Evolutionary conservation across 2,113 vertebrate species (phyloP), one percentile per base, ranked within the genome.

Genomic region (Paraplagusia blochii): DNA sequence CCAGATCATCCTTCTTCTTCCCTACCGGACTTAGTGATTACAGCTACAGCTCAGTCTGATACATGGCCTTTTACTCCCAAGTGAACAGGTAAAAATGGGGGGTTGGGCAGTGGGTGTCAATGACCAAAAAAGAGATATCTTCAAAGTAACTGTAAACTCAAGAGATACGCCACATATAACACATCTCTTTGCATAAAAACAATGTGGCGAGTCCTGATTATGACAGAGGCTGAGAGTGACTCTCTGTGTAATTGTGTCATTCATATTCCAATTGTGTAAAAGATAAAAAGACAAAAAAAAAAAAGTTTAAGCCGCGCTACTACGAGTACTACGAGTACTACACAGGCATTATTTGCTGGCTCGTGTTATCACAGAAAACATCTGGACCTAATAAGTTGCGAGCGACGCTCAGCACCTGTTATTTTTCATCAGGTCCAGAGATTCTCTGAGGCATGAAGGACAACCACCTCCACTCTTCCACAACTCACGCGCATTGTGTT

Each of bases 371-470:
- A 68, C 61, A 62, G 69, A 59, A 58, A 81, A 87, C 85, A 86
- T 82, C 82, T 87, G 87, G 80, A 66, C 15, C 45, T 74, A 81
- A 85, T 86, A 76, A 84, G 62, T 60, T 71, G 71, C 12, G 52
- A 63, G 74, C n/a, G n/a, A 65, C 34, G 10, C 69, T 70, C 65
- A 62, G 75, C 83, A 84, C 74, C 79, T 87, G 84, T 84, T 85
- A 54, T 67, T 86, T 72, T 82, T 79, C 77, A 76, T 67, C 63
- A 76, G 69, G 70, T 76, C 74, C 66, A 58, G 62, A 65, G 67
- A 74, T 86, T 82, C 83, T 73, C 77, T 84, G 77, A 85, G 78
- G 74, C 82, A 77, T 86, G 79, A 86, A 88, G 84, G 82, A 85
- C 85, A 77, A 80, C 80, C 76, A 57, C 40, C 22, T 44, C 69